Conservation (phyloP, 1,140 invertebrate species). For the Condylostylus longicornis region DNA sequence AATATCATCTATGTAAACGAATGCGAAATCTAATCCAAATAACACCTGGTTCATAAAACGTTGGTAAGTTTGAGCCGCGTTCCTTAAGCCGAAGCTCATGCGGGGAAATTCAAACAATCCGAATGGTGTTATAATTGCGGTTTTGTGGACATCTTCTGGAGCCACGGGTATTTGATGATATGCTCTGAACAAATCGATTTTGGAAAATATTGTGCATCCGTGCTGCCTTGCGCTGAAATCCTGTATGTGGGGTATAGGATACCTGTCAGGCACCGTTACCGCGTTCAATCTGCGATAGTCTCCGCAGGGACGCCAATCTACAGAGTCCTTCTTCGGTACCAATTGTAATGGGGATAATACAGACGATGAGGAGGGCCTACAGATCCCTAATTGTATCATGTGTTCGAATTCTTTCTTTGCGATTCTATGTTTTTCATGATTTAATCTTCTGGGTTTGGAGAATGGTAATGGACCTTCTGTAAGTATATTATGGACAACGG, state of each 20-base stretch:
- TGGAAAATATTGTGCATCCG: slow-evolving; percentile 29
- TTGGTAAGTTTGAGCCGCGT: slow-evolving; percentile 12
- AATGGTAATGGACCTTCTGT: slow-evolving; percentile 22
- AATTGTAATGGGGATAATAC: slow-evolving; percentile 34
- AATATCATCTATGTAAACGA: slow-evolving; percentile 31
- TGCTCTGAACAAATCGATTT: slow-evolving; percentile 33
- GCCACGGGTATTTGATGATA: slow-evolving; percentile 33
- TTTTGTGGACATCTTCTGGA: slow-evolving; percentile 24
- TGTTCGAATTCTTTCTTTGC: slow-evolving; percentile 14
- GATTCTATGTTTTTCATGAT: slow-evolving; percentile 15
- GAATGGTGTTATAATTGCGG: slow-evolving; percentile 25
- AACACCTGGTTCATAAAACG: slow-evolving; percentile 2
- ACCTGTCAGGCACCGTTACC: slow-evolving; percentile 24
- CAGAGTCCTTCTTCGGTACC: slow-evolving; percentile 25
- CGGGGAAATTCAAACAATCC: slow-evolving; percentile 18
- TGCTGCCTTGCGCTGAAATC: slow-evolving; percentile 22
- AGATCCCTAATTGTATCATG: slow-evolving; percentile 19
- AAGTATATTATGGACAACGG: slow-evolving; percentile 9
- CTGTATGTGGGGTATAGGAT: slow-evolving; percentile 17
- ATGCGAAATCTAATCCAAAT: slow-evolving; percentile 7
- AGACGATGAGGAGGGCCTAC: slow-evolving; percentile 22
- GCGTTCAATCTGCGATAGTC: slow-evolving; percentile 33
- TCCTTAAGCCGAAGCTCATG: slow-evolving; percentile 20
- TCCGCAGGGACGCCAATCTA: slow-evolving; percentile 24
- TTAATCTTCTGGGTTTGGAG: slow-evolving; percentile 20